Percentiles rank a stretch among this genome's conserved stretches.
Conservation (phyloP, 2,113 vertebrate species). For the Rousettus leschenaultii region DNA sequence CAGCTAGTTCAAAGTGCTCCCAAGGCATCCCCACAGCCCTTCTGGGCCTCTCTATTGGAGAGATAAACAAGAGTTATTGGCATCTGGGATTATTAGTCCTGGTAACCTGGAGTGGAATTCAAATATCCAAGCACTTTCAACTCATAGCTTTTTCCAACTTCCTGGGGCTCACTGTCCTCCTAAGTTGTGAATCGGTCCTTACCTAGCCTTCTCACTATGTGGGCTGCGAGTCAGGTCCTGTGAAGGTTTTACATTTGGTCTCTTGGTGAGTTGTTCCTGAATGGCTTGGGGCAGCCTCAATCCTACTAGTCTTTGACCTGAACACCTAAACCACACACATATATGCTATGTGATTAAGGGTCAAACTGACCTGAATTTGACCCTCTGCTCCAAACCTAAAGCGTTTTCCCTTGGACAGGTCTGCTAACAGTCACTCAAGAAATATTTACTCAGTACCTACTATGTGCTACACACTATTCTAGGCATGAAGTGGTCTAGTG, state of each 20-base stretch:
- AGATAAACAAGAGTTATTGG: not conserved
- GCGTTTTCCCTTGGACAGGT: not conserved
- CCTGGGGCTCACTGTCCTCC: not conserved
- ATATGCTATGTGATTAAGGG: not conserved
- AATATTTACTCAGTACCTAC: not conserved
- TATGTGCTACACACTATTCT: not conserved
- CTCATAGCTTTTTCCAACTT: not conserved
- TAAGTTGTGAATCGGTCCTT: too few species aligned
- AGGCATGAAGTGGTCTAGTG: not conserved
- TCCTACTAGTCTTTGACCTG: not conserved
- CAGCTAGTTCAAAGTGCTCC: too few species aligned
- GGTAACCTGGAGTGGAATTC: not conserved
- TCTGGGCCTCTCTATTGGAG: not conserved
- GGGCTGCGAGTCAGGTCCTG: not conserved
- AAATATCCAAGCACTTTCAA: not conserved
- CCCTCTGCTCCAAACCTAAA: not conserved
- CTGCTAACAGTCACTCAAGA: not conserved
- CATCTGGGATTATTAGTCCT: fast-evolving
- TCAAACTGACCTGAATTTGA: not conserved
- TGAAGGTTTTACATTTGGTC: not conserved
- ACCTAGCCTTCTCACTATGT: not conserved
- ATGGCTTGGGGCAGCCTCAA: not conserved
- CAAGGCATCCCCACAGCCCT: not conserved
- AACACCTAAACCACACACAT: not conserved
- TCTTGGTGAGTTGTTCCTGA: not conserved